phyloP scores from a whole-genome alignment of 2,888 invertebrate species.

The Phaedon cochleariae region DNA sequence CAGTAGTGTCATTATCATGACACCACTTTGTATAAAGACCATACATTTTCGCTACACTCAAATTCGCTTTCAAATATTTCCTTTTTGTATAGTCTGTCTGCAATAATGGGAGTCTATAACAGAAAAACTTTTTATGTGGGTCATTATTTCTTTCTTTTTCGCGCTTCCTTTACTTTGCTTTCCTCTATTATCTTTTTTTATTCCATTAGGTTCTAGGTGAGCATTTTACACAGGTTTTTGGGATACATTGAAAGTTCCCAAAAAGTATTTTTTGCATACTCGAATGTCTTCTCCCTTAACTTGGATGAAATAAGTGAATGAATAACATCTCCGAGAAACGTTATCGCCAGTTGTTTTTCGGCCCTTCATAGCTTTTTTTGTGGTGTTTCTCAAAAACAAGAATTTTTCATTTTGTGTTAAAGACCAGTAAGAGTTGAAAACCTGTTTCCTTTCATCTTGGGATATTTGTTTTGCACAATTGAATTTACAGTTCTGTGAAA shows the following conservation, averaged over 20 bases:
- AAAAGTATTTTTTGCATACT: slow-evolving; percentile 18
- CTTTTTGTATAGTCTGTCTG: slow-evolving; percentile 23
- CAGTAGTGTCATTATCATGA: neutral
- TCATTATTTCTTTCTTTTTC: slow-evolving; percentile 15
- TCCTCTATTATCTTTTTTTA: slow-evolving; percentile 15
- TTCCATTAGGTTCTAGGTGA: slow-evolving; percentile 1
- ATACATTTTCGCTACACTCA: slow-evolving; percentile 10
- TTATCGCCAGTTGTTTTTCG: slow-evolving; percentile 14
- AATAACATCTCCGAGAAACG: slow-evolving; percentile 9
- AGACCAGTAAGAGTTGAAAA: slow-evolving; percentile 18
- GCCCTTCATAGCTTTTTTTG: slow-evolving; percentile 11
- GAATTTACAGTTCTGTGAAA: slow-evolving; percentile 21
- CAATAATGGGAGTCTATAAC: slow-evolving; percentile 25
- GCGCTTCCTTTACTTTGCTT: slow-evolving; percentile 1
- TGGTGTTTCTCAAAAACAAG: slow-evolving; percentile 13
- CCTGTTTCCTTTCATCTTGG: neutral
- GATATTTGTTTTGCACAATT: slow-evolving; percentile 18
- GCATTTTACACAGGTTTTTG: slow-evolving; percentile 24
- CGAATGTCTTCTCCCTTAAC: slow-evolving; percentile 16
- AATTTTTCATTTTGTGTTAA: slow-evolving; percentile 24
- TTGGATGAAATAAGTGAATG: slow-evolving; percentile 14
- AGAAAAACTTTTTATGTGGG: slow-evolving; percentile 21
- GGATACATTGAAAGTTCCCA: slow-evolving; percentile 17
- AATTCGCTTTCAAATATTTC: neutral
- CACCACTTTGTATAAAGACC: slow-evolving; percentile 13